Base-by-base conservation (phyloP, 1,140 invertebrate genomes). In the Halesus radiatus region DNA sequence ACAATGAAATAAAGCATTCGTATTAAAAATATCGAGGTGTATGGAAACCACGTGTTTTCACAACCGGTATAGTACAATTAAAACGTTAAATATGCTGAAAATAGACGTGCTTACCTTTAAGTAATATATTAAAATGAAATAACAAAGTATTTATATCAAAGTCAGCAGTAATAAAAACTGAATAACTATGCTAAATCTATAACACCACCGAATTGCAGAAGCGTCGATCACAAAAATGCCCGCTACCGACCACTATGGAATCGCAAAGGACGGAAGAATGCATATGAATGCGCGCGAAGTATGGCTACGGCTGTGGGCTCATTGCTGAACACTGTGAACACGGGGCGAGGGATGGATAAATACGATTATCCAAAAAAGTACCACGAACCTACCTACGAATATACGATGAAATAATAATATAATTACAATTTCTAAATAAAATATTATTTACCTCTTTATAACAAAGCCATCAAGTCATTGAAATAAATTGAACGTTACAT, bases 181-280 rank as follows among this genome's bases (percentile, higher is more conserved):
- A 75, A 60, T 72, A 79, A 72, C 68, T 56, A 72, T 73, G 78
- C 78, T 79, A 64, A 74, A 74, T 62, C 68, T 73, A 79, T 74
- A 73, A 79, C 72, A 79, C 70, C 70, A 66, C 72, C 78, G 54
- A 79, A 79, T 62, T 66, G 64, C 52, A 89, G 87, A 88, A 85
- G 87, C 87, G 87, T 87, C 85, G 87, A 87, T 87, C 86, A 87
- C 88, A 88, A 89, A 87, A 86, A 89, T 88, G 88, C 88, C 88
- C 88, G 88, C 88, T 87, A 89, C 88, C 88, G 87, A 88, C 88
- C 70, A 88, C 88, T 89, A 88, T 86, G 84, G 88, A 88, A 88
- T 87, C 87, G 88, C 88, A 89, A 89, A 89, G 89, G 88, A 89
- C 87, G 78, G 78, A 79, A 79, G 78, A 79, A 62, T 75, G 78